These are phyloP conservation scores for Lota lota DNA, from an alignment of 2,113 vertebrate species.

Conservation along the genomic window DNA sequence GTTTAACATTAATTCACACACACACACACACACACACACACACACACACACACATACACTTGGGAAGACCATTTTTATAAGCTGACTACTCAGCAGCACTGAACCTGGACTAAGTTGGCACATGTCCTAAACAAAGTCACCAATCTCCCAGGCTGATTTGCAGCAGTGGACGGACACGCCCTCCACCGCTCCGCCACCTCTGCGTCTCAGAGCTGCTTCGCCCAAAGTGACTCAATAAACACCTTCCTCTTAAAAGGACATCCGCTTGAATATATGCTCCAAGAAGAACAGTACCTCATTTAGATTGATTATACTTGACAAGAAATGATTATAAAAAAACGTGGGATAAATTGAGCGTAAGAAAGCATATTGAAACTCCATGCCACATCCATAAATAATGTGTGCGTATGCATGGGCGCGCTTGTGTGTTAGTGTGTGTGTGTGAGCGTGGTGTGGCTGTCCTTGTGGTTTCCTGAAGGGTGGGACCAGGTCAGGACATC, in stretches of 20 bases:
- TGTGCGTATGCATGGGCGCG: neutral
- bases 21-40: no score
- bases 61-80: no score
- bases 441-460: constrained; percentile 2
- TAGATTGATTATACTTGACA: no score
- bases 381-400: constrained; percentile 12
- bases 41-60: no score
- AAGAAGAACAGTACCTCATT: no score
- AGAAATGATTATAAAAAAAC: no score
- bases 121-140: constrained; percentile 22
- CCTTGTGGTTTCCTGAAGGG: constrained; percentile 2
- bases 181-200: constrained; percentile 15
- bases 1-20: no score
- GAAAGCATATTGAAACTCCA: constrained; percentile 4
- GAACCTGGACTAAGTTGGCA: constrained; percentile 29
- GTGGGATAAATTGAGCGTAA: neutral
- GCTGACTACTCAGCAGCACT: constrained; percentile 17
- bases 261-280: no score
- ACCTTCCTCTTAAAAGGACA: no score
- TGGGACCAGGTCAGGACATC: constrained; percentile 28
- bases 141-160: constrained; percentile 33
- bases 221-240: no score
- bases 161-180: constrained; percentile 28
- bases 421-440: constrained; percentile 5
- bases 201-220: neutral